Evolutionary conservation across 2,113 vertebrate genomes (phyloP).

Genomic region (Xiphophorus couchianus): DNA sequence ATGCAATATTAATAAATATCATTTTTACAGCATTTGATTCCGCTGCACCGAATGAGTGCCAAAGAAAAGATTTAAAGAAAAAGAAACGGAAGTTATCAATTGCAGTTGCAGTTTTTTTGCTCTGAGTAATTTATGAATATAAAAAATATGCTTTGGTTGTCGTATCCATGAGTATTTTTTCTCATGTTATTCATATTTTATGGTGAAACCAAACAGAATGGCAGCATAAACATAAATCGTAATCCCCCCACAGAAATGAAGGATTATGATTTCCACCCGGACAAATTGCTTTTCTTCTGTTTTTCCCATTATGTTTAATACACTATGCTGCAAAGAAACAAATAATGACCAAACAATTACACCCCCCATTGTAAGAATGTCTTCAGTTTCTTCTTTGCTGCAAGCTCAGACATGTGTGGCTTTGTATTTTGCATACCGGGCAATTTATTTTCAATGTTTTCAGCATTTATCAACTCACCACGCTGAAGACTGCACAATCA

Average conservation of each 20-base stretch:
- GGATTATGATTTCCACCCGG: constrained; percentile 48
- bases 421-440: constrained; percentile 8
- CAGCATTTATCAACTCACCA: constrained; percentile 43
- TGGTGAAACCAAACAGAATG: constrained; percentile 20
- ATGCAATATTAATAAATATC: neutral
- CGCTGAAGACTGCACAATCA: constrained; percentile 38
- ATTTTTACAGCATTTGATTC: neutral
- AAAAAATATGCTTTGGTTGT: constrained; percentile 21
- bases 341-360: constrained; percentile 60
- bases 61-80: constrained; percentile 11
- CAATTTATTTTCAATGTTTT: constrained; percentile 59
- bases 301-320: constrained; percentile 53
- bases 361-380: constrained; percentile 36
- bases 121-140: neutral
- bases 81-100: constrained; percentile 1
- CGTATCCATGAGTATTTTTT: constrained; percentile 10
- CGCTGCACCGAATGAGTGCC: neutral
- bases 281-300: constrained; percentile 40
- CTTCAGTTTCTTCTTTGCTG: constrained; percentile 46
- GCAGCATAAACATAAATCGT: constrained; percentile 28
- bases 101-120: neutral
- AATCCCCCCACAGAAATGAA: constrained; percentile 51
- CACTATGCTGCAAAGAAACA: constrained; percentile 52
- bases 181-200: constrained; percentile 18
- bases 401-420: constrained; percentile 45